phyloP scores from a whole-genome alignment of 1,140 invertebrate genomes.

The Sinonovacula constricta region DNA sequence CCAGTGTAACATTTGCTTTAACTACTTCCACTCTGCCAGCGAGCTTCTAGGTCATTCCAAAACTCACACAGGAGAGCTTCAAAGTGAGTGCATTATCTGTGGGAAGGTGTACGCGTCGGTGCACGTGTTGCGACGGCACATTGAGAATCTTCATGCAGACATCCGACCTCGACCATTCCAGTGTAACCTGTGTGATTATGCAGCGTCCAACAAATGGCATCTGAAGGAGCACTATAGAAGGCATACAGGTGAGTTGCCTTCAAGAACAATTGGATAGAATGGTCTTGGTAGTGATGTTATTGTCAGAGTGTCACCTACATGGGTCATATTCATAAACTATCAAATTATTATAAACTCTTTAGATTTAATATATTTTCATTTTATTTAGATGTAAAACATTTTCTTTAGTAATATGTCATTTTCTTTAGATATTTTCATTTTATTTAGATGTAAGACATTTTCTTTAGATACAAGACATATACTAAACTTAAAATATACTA shows the following conservation, averaged over 20 bases:
- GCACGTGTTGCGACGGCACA: slow-evolving; percentile 32
- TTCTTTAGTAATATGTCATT: too few relatives aligned
- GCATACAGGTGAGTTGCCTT: slow-evolving; percentile 46
- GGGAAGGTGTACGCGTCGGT: slow-evolving; percentile 36
- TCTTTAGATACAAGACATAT: too few relatives aligned
- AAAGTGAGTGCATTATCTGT: slow-evolving; percentile 27
- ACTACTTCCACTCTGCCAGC: slow-evolving; percentile 40
- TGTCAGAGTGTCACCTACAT: too few relatives aligned
- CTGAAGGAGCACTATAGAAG: slow-evolving; percentile 48
- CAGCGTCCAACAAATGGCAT: slow-evolving; percentile 45
- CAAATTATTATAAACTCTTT: too few relatives aligned
- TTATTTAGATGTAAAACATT: too few relatives aligned
- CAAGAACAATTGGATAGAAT: too few relatives aligned
- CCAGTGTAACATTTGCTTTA: slow-evolving; percentile 47
- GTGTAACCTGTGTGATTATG: slow-evolving; percentile 47
- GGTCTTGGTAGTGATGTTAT: too few relatives aligned
- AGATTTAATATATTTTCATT: too few relatives aligned
- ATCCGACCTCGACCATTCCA: slow-evolving; percentile 34
- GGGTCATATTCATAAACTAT: too few relatives aligned
- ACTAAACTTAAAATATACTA: too few relatives aligned
- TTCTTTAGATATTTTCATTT: too few relatives aligned
- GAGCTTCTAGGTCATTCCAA: slow-evolving; percentile 39
- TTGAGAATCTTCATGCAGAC: slow-evolving; percentile 39
- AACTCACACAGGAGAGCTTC: slow-evolving; percentile 36
- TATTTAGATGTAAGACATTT: too few relatives aligned